phyloP scores from a whole-genome alignment of 2,113 vertebrate species.

The Cottus gobio region DNA sequence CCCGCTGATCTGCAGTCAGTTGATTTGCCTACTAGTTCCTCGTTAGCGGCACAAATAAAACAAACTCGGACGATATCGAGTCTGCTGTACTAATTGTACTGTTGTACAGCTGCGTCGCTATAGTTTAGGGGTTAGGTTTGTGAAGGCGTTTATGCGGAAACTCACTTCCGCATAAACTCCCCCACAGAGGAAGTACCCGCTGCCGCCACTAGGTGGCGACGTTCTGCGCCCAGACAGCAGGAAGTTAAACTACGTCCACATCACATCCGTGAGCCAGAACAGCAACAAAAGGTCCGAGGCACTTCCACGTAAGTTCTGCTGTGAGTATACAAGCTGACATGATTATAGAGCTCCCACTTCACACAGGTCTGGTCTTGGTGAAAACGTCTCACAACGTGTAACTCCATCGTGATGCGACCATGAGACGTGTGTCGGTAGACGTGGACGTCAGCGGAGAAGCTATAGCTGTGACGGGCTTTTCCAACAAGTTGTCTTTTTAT shows the following conservation, averaged over 20 bases:
- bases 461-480: background rate
- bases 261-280: constrained; percentile 67
- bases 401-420: background rate
- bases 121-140: too few relatives aligned
- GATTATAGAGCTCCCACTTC: background rate
- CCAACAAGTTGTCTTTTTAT: constrained; percentile 4
- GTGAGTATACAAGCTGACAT: constrained; percentile 31
- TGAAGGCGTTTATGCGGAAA: too few relatives aligned
- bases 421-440: too few relatives aligned
- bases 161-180: background rate
- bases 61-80: background rate
- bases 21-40: background rate
- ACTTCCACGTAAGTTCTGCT: background rate
- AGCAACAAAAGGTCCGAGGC: constrained; percentile 11
- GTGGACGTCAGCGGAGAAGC: constrained; percentile 32
- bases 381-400: background rate
- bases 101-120: background rate
- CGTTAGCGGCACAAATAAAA: accelerated
- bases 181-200: background rate
- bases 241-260: constrained; percentile 49
- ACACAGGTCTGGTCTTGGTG: background rate
- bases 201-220: constrained; percentile 41
- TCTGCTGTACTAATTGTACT: background rate
- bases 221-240: constrained; percentile 11
- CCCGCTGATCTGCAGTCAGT: constrained; percentile 26